Base-by-base conservation (phyloP, 37 sponge, comb jelly and placozoan species). In the Cladorhizidae sp. region DNA sequence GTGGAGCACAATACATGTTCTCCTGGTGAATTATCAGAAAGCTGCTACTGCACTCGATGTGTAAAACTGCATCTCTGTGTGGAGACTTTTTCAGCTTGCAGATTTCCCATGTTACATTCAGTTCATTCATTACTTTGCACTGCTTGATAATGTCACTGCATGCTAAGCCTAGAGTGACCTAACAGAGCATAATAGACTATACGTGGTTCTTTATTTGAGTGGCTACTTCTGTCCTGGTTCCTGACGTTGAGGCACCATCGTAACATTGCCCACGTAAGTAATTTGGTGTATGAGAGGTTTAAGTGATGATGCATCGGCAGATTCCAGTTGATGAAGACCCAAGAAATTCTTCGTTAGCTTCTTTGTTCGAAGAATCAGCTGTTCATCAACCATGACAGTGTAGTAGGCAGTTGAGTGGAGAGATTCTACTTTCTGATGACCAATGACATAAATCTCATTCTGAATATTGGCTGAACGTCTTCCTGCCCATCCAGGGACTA, bases 311-410 rank as follows among this genome's bases (percentile, higher is more conserved):
- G 80, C 80, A 58, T n/a, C 70, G 1, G 70, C 80, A 22, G n/a
- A n/a, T n/a, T n/a, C n/a, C n/a, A n/a, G n/a, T n/a, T n/a, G n/a
- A n/a, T n/a, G n/a, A n/a, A n/a, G n/a, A n/a, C n/a, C n/a, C n/a
- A n/a, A n/a, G n/a, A n/a, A n/a, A n/a, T n/a, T n/a, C n/a, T 70
- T 88, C 79, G 32, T 77, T 71, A 26, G 45, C 78, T 77, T 90
- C 91, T 42, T 21, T 28, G 52, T 91, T 91, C 29, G 87, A 52
- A n/a, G n/a, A 54, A 73, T 91, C 92, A 1, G 92, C 57, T 58
- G 87, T 86, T 91, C 87, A 87, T 91, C 92, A 22, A 83, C 61
- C 87, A 86, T 91, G 7, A 91, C 64, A 42, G 87, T 81, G 67
- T 45, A 85, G 74, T 70, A 85, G 57, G 79, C 12, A 36, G 78